These are phyloP conservation scores for Drosophila phalerata DNA, from an alignment of 2,888 invertebrate genomes.

Conservation along the genomic window DNA sequence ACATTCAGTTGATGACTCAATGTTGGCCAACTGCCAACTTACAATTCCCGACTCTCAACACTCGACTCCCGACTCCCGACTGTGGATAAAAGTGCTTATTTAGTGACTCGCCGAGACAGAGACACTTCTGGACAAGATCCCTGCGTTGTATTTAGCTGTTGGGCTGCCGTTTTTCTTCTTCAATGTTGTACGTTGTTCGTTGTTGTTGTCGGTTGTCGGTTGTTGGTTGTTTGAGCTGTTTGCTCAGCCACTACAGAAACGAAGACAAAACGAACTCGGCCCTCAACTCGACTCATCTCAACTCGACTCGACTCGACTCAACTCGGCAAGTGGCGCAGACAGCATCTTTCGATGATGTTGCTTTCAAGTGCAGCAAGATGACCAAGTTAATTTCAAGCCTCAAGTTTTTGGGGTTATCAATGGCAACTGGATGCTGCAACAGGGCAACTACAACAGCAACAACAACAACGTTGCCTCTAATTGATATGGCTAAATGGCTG, in stretches of 20 bases:
- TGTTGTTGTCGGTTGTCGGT: conserved; percentile 15
- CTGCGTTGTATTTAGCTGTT: conserved; percentile 25
- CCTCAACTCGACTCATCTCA: neutral
- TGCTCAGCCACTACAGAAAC: conserved; percentile 74
- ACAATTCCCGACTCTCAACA: conserved; percentile 16
- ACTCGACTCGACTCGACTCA: neutral
- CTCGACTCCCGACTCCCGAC: conserved; percentile 36
- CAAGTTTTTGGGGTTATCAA: conserved; percentile 66
- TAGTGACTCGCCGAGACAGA: conserved; percentile 71
- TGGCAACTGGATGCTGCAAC: conserved; percentile 40
- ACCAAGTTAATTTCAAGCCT: conserved; percentile 74
- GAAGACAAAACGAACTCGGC: conserved; percentile 41
- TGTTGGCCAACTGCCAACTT: conserved; percentile 45
- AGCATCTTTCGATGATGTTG: conserved; percentile 21
- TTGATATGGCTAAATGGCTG: conserved; percentile 78
- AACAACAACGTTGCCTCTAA: conserved; percentile 51
- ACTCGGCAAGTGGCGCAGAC: conserved; percentile 66
- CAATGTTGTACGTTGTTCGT: conserved; percentile 14
- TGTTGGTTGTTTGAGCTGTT: conserved; percentile 66
- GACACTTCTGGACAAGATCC: conserved; percentile 64
- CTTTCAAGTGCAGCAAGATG: conserved; percentile 75
- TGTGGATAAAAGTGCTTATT: conserved; percentile 69
- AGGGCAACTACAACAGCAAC: too few species aligned
- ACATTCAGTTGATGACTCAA: conserved; percentile 77
- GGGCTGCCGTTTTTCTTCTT: conserved; percentile 65